These are phyloP conservation scores for Ceratina japonica DNA, from an alignment of 1,140 invertebrate genomes.

Conservation along the genomic window DNA sequence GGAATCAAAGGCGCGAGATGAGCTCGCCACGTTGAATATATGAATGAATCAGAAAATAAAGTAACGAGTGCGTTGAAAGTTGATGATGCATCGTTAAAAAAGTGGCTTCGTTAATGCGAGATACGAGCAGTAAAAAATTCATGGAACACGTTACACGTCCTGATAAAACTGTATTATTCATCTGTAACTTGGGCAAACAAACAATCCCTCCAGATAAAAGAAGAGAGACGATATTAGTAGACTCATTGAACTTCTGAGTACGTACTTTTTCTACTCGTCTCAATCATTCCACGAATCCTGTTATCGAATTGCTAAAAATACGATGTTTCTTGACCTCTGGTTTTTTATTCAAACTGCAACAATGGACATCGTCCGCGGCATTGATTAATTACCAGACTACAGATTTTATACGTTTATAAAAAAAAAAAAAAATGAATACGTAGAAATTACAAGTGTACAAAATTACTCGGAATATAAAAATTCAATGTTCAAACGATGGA, in stretches of 20 bases:
- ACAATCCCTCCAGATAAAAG: neutral
- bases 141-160: too few species aligned
- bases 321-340: neutral
- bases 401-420: too few species aligned
- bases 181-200: neutral
- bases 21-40: neutral
- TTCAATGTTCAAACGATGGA: too few species aligned
- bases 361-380: too few species aligned
- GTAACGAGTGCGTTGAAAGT: slow-evolving; percentile 7
- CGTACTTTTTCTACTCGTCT: too few species aligned
- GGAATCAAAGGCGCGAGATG: too few species aligned
- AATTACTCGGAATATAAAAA: too few species aligned
- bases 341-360: too few species aligned
- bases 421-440: too few species aligned
- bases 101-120: neutral
- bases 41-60: slow-evolving; percentile 3
- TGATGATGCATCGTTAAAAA: neutral
- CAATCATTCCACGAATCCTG: neutral
- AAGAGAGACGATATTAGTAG: neutral
- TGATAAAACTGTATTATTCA: too few species aligned
- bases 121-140: neutral
- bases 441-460: too few species aligned
- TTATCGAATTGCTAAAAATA: neutral
- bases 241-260: neutral
- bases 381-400: too few species aligned